Conservation (phyloP, 2,113 vertebrate genomes). For the Labrus mixtus region DNA sequence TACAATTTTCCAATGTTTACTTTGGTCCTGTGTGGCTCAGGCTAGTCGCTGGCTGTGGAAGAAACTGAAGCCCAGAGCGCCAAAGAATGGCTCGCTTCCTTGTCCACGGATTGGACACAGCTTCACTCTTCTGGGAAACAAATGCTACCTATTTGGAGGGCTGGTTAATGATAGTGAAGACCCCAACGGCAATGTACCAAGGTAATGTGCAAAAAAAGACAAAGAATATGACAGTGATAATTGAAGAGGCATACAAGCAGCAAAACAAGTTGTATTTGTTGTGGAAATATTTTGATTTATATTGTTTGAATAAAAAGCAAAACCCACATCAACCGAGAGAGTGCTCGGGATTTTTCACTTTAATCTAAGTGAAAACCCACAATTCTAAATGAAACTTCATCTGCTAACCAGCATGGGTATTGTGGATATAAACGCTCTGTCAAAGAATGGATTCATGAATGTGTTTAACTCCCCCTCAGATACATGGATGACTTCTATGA, state of each 20-base stretch:
- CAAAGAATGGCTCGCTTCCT: slow-evolving; percentile 87
- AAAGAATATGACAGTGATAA: neutral
- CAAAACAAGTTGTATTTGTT: no score
- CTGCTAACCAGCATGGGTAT: no score
- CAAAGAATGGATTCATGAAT: neutral
- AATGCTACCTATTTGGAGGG: slow-evolving; percentile 94
- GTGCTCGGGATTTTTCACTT: no score
- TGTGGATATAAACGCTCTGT: neutral
- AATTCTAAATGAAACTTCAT: no score
- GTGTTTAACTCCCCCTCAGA: slow-evolving; percentile 70
- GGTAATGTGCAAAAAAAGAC: slow-evolving; percentile 76
- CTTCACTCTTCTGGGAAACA: slow-evolving; percentile 90
- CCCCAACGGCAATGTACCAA: slow-evolving; percentile 93
- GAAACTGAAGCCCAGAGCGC: slow-evolving; percentile 92
- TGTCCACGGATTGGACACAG: slow-evolving; percentile 94
- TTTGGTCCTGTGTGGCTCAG: slow-evolving; percentile 67
- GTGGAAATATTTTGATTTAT: no score
- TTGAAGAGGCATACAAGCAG: neutral
- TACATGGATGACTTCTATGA: slow-evolving; percentile 97
- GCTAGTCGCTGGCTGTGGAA: slow-evolving; percentile 99
- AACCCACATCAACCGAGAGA: no score
- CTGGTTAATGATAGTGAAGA: slow-evolving; percentile 94
- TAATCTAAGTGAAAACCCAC: no score
- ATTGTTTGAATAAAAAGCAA: no score
- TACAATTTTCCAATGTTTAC: neutral